Conservation (phyloP, 2,113 vertebrate species). For the Pantherophis guttatus region DNA sequence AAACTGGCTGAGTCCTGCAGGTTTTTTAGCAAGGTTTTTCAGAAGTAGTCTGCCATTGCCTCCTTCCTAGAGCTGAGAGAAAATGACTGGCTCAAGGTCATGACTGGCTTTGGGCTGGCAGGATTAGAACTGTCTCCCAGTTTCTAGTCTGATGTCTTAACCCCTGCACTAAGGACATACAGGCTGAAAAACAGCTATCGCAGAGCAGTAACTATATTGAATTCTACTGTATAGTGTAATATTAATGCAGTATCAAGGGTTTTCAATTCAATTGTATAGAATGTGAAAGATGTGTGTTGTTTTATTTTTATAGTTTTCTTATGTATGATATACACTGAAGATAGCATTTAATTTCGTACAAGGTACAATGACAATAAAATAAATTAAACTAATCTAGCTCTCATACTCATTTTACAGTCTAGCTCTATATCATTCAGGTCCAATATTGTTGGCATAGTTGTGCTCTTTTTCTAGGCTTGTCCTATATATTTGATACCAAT, state of each 20-base stretch:
- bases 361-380: no score
- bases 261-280: no score
- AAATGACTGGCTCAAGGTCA: not conserved
- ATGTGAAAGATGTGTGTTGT: no score
- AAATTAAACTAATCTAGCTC: not conserved
- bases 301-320: no score
- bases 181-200: no score
- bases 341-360: no score
- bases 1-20: not conserved
- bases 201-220: no score
- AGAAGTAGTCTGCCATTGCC: not conserved
- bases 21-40: not conserved
- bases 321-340: no score
- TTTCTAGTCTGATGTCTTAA: not conserved
- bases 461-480: not conserved
- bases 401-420: not conserved
- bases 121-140: not conserved
- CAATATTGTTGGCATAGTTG: not conserved
- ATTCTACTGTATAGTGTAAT: no score
- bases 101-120: not conserved
- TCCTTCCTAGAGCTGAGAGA: not conserved
- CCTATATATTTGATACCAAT: not conserved
- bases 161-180: not conserved
- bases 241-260: no score
- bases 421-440: not conserved